Base-by-base conservation (phyloP, 2,797 vertebrate species). In the Momotus momota region DNA sequence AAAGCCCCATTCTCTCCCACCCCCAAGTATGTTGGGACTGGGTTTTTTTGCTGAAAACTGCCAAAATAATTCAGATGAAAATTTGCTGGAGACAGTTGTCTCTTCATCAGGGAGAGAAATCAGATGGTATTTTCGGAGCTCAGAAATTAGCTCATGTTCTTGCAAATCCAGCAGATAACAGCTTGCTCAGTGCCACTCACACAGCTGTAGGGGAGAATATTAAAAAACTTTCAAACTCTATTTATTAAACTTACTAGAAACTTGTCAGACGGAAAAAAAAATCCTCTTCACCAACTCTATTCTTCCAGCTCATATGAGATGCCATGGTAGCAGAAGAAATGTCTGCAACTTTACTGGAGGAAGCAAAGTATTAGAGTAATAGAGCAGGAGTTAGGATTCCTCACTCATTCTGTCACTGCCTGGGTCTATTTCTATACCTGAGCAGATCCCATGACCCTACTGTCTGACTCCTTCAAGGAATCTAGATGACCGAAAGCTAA, bases 191-290 rank as follows among this genome's bases (percentile, higher is more conserved):
- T 91, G 92, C 83, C 69, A 78, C 85, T 95, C 93, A 95, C 85
- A 81, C 87, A 94, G 83, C 90, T 97, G 79, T 67, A 87, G 75
- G 69, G 95, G 17, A 86, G 80, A 92, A 91, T 96, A 96, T 95
- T 91, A 94, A 94, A 95, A 96, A 93, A 70, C 73, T 86, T 93
- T 57, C 66, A 84, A 81, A 91, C 81, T 86, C 65, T 90, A 54
- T 92, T 91, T 92, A 91, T 96, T 91, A 95, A 75, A 82, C 74
- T 74, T 61, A 49, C 90, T 80, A 87, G 70, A 74, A 88, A 79
- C 49, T 88, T 96, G 95, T 91, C 90, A 86, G 41, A 78, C 35
- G 35, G 54, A 3, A 2, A 27, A 88, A 88, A 82, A 71, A 7
- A 8, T 22, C 14, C 16, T 93, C 61, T 88, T 95, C 61, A 79